Percentiles rank a stretch among this genome's conserved stretches.
Conservation (phyloP, 2,888 invertebrate species). For the Trypoxylon attenuatum region DNA sequence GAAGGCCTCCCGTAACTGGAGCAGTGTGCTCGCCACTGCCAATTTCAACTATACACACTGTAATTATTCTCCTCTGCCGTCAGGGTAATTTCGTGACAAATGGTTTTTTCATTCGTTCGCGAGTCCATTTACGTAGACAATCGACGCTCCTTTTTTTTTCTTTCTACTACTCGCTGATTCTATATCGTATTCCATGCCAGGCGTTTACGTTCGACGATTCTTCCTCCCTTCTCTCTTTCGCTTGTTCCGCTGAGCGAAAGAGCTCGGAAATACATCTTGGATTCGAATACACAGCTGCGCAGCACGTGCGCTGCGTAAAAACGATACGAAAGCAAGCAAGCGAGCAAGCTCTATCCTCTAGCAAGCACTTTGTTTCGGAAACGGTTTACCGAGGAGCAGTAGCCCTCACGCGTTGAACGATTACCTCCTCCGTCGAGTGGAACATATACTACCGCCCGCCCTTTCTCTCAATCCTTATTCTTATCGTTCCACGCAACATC, state of each 20-base stretch:
- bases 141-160: too few species aligned
- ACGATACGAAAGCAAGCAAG: too few species aligned
- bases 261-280: conserved; percentile 33
- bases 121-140: too few species aligned
- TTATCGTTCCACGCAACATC: background rate
- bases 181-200: too few species aligned
- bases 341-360: conserved; percentile 11
- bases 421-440: conserved; percentile 31
- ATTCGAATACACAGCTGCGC: conserved; percentile 27
- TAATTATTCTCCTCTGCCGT: too few species aligned
- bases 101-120: too few species aligned
- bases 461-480: background rate
- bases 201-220: too few species aligned
- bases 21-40: too few species aligned
- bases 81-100: too few species aligned
- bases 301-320: conserved; percentile 30
- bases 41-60: too few species aligned
- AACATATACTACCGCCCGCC: background rate
- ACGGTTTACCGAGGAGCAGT: conserved; percentile 30
- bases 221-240: conserved; percentile 12
- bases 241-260: conserved; percentile 17
- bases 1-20: too few species aligned
- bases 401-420: conserved; percentile 42
- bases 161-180: too few species aligned
- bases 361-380: conserved; percentile 28